phyloP scores from a whole-genome alignment of 2,797 vertebrate genomes.

The Lutra lutra region DNA sequence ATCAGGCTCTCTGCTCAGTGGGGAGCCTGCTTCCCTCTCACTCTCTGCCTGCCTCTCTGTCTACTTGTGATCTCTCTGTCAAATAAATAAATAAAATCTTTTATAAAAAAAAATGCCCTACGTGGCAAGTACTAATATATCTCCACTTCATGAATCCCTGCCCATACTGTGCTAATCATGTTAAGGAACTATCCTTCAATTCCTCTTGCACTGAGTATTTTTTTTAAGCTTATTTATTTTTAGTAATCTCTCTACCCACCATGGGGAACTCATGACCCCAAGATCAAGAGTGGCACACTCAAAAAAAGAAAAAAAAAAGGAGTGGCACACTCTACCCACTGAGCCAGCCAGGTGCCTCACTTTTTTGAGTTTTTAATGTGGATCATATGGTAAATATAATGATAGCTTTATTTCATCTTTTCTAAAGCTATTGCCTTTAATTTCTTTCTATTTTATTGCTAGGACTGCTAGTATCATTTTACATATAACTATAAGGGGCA shows the following conservation, averaged over 20 bases:
- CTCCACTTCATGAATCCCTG: not conserved
- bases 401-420: not conserved
- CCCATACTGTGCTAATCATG: not conserved
- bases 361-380: not conserved
- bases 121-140: not conserved
- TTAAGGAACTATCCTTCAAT: not conserved
- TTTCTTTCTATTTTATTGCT: not conserved
- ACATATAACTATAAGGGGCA: not conserved
- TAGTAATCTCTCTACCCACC: not conserved
- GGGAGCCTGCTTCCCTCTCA: too few relatives aligned
- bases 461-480: not conserved
- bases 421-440: not conserved
- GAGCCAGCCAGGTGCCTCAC: not conserved
- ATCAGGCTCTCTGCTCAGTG: too few relatives aligned
- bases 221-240: not conserved
- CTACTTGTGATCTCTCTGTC: too few relatives aligned
- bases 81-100: too few relatives aligned
- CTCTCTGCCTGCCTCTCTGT: too few relatives aligned
- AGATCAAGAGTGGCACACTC: not conserved
- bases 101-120: not conserved
- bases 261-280: not conserved
- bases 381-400: not conserved
- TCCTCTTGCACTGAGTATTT: not conserved
- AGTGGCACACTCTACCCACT: not conserved
- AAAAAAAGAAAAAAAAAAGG: too few relatives aligned